Conservation (phyloP, 1,140 invertebrate species). For the Bursaphelenchus mucronatus region DNA sequence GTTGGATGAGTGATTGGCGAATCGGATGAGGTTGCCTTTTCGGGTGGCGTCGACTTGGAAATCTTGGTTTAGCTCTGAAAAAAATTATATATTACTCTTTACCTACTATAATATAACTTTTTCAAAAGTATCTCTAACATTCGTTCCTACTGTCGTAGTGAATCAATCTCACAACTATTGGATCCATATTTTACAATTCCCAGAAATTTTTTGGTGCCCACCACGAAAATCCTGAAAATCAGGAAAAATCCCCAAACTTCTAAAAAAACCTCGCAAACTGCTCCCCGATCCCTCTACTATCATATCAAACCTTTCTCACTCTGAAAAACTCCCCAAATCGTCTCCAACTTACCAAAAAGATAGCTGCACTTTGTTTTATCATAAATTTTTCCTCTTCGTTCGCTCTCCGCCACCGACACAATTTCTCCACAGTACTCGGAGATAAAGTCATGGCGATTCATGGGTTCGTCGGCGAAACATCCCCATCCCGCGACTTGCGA, state of each 20-base stretch:
- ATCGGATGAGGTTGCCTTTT: conserved; percentile 98
- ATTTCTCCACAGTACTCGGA: conserved; percentile 96
- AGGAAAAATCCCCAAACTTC: conserved; percentile 21
- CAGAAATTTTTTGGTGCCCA: not conserved
- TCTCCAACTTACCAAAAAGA: conserved; percentile 73
- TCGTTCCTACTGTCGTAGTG: no score
- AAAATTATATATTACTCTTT: not conserved
- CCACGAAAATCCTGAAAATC: conserved; percentile 6
- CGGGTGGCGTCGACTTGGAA: conserved; percentile 87
- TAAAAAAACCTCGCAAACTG: no score
- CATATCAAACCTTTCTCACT: no score
- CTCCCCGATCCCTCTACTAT: no score
- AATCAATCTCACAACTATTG: no score
- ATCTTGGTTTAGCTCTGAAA: conserved; percentile 48
- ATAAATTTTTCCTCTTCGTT: conserved; percentile 95
- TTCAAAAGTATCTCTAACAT: no score
- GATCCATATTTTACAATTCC: no score
- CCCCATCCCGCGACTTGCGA: conserved; percentile 99
- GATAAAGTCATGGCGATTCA: conserved; percentile 96
- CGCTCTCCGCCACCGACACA: conserved; percentile 93
- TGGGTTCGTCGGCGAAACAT: conserved; percentile 85
- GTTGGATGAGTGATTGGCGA: conserved; percentile 94
- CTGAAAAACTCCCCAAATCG: no score
- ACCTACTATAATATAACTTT: no score
- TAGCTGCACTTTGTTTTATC: conserved; percentile 99